Percentiles rank a stretch among this genome's conserved stretches.
phyloP scores from a whole-genome alignment of 2,113 vertebrate genomes.

The Actenoides lindsayi region DNA sequence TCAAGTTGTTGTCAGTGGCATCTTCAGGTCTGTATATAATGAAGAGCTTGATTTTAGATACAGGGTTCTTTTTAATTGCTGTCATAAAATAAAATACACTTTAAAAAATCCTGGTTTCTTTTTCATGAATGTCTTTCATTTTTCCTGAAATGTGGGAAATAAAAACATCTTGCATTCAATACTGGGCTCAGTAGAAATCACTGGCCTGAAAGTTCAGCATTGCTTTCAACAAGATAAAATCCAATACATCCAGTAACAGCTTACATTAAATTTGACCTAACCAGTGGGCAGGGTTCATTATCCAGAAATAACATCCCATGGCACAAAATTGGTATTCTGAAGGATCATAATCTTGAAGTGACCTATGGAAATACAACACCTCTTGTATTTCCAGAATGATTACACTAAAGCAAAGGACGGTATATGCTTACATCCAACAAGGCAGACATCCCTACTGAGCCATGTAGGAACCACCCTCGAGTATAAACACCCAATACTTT shows the following conservation, averaged over 20 bases:
- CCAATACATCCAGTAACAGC: neutral
- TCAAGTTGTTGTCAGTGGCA: neutral
- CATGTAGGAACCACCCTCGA: neutral
- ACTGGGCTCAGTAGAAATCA: neutral
- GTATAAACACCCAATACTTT: neutral
- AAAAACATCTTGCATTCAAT: neutral
- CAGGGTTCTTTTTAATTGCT: neutral
- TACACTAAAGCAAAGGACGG: neutral
- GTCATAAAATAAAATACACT: neutral
- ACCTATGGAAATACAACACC: neutral
- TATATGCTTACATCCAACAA: neutral
- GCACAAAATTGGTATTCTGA: neutral
- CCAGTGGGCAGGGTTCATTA: neutral
- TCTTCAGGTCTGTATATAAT: neutral
- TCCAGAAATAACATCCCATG: neutral
- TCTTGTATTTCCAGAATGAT: neutral
- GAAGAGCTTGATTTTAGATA: neutral
- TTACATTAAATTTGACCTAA: neutral
- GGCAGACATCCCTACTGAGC: neutral
- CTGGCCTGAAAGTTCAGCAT: neutral
- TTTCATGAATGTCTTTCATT: neutral
- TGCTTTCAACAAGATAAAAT: constrained; percentile 5
- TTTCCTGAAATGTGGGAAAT: neutral
- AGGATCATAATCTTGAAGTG: neutral
- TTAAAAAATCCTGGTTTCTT: neutral